Evolutionary conservation across 2,888 invertebrate species (phyloP).

Genomic region (Brassicogethes aeneus): DNA sequence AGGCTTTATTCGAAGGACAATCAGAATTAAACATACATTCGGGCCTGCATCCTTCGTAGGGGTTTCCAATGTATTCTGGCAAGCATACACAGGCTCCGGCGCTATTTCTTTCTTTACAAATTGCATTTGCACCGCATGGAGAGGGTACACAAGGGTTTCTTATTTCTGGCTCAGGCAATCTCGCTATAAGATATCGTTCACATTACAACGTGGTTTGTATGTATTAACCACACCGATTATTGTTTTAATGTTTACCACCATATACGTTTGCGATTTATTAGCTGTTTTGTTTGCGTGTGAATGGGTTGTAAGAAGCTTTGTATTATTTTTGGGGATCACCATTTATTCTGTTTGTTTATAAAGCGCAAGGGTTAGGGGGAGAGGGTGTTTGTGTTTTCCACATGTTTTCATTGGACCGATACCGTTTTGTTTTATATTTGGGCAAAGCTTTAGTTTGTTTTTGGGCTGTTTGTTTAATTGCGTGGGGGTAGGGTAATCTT

Average conservation of each 20-base stretch:
- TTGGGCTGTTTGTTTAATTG: constrained; percentile 17
- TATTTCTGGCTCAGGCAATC: constrained; percentile 21
- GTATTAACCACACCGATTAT: constrained; percentile 7
- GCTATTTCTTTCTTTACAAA: constrained; percentile 61
- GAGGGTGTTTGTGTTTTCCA: not conserved
- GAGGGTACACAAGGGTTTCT: constrained; percentile 58
- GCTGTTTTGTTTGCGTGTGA: constrained; percentile 13
- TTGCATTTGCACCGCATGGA: constrained; percentile 59
- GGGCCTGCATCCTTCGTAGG: constrained; percentile 64
- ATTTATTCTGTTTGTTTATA: not conserved
- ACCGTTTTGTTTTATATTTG: constrained; percentile 8
- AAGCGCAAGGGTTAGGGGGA: not conserved
- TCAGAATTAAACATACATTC: constrained; percentile 59
- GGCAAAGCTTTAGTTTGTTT: constrained; percentile 5
- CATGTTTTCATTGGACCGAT: not conserved
- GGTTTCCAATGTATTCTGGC: constrained; percentile 65
- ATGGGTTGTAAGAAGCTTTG: not conserved
- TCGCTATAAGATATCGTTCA: constrained; percentile 17
- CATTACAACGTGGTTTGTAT: constrained; percentile 4
- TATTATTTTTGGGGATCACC: not conserved
- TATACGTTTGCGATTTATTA: constrained; percentile 18
- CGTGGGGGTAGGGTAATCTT: constrained; percentile 9
- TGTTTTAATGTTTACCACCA: constrained; percentile 8
- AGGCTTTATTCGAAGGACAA: constrained; percentile 54
- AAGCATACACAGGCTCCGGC: constrained; percentile 66